phyloP scores from a whole-genome alignment of 2,113 vertebrate species.

The Colinus virginianus region DNA sequence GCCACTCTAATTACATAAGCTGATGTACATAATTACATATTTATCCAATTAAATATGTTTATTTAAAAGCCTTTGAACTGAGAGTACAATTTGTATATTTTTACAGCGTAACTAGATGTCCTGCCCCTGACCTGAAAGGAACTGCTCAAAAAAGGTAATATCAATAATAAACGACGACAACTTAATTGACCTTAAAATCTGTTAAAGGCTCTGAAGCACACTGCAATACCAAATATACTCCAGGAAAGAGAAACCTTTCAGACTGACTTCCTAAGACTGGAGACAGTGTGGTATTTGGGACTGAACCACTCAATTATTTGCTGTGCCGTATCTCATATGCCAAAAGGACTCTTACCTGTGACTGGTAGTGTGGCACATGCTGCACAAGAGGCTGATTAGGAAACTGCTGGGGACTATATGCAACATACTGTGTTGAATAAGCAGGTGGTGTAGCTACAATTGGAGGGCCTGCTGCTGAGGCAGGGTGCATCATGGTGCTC shows the following conservation, averaged over 20 bases:
- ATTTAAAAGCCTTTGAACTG: slow-evolving; percentile 9
- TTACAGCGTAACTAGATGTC: background rate
- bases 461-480: slow-evolving; percentile 92
- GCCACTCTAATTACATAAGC: background rate
- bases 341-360: slow-evolving; percentile 84
- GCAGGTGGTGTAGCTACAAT: slow-evolving; percentile 92
- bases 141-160: background rate
- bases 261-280: background rate
- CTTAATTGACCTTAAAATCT: background rate
- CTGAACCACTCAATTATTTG: background rate
- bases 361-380: slow-evolving; percentile 96
- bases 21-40: background rate
- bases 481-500: slow-evolving; percentile 96
- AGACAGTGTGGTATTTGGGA: background rate
- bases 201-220: background rate
- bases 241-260: background rate
- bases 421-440: slow-evolving; percentile 94
- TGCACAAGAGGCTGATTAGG: slow-evolving; percentile 94
- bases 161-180: background rate
- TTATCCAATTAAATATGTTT: background rate
- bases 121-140: background rate
- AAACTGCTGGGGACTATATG: slow-evolving; percentile 97
- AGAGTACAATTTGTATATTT: background rate
- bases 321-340: fast-evolving
- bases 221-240: background rate